phyloP scores from a whole-genome alignment of 2,888 invertebrate species.

The Byasa hedistus region DNA sequence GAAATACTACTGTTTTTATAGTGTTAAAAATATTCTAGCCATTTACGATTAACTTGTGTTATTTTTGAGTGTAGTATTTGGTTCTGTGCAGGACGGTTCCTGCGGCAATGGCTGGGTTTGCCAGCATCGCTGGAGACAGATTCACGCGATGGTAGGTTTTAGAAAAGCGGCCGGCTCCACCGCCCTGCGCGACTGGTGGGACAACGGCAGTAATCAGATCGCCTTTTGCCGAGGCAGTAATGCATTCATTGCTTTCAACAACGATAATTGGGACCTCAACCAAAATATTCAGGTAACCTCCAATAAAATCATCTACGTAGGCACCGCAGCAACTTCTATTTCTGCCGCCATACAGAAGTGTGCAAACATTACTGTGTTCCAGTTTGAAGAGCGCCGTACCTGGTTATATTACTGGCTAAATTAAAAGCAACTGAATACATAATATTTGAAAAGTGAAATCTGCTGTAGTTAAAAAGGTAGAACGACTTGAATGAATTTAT shows the following conservation, averaged over 20 bases:
- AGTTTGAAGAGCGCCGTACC: no score
- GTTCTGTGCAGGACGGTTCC: conserved; percentile 50
- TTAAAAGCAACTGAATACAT: no score
- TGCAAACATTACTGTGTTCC: no score
- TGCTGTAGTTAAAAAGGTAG: no score
- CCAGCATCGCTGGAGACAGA: conserved; percentile 89
- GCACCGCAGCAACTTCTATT: no score
- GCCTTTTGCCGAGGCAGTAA: conserved; percentile 82
- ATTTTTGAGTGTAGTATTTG: background rate
- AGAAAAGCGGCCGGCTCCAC: conserved; percentile 82
- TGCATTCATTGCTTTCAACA: conserved; percentile 82
- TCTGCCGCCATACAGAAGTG: no score
- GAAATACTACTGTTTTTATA: no score
- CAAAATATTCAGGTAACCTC: conserved; percentile 71
- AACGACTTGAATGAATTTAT: no score
- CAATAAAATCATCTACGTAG: no score
- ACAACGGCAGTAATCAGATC: conserved; percentile 86
- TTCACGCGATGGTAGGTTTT: conserved; percentile 86
- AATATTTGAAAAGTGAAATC: no score
- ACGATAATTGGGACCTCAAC: conserved; percentile 71
- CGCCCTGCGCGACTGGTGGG: conserved; percentile 84
- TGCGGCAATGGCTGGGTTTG: conserved; percentile 87
- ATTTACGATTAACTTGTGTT: background rate
- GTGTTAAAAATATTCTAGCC: background rate
- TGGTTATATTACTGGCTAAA: no score